phyloP scores from a whole-genome alignment of 2,888 invertebrate genomes.

The Latheticus oryzae region DNA sequence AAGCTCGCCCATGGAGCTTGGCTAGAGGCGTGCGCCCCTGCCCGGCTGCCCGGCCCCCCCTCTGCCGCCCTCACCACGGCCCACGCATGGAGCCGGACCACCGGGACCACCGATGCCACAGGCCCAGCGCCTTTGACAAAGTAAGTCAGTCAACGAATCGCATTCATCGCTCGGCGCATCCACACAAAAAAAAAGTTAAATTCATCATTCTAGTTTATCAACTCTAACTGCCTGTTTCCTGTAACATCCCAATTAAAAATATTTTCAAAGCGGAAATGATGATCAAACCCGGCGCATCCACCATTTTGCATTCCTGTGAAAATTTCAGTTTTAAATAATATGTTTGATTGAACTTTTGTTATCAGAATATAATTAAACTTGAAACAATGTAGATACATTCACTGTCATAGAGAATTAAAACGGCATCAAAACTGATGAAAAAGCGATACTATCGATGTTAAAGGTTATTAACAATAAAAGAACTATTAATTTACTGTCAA shows the following conservation, averaged over 20 bases:
- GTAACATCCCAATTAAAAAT: background rate
- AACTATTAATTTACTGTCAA: too few relatives aligned
- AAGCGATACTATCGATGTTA: too few relatives aligned
- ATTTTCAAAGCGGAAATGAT: background rate
- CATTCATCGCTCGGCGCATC: conserved; percentile 18
- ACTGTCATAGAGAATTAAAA: too few relatives aligned
- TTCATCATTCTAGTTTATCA: too few relatives aligned
- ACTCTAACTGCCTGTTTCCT: background rate
- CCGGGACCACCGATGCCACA: conserved; percentile 76
- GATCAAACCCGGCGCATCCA: conserved; percentile 5
- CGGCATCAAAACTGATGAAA: too few relatives aligned
- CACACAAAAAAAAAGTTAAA: too few relatives aligned
- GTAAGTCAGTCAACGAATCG: conserved; percentile 47
- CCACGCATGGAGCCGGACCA: conserved; percentile 89
- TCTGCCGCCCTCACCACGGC: conserved; percentile 70
- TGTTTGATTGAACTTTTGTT: too few relatives aligned
- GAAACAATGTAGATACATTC: too few relatives aligned
- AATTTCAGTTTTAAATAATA: conserved; percentile 4
- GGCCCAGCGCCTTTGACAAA: conserved; percentile 75
- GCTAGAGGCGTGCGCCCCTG: conserved; percentile 82
- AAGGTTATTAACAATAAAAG: too few relatives aligned
- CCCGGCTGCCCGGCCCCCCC: conserved; percentile 69
- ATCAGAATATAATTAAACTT: too few relatives aligned
- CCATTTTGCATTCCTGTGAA: background rate
- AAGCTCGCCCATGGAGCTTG: conserved; percentile 82